Base-by-base conservation (phyloP, 2,888 invertebrate species). In the Pachliopta kotzebuea region DNA sequence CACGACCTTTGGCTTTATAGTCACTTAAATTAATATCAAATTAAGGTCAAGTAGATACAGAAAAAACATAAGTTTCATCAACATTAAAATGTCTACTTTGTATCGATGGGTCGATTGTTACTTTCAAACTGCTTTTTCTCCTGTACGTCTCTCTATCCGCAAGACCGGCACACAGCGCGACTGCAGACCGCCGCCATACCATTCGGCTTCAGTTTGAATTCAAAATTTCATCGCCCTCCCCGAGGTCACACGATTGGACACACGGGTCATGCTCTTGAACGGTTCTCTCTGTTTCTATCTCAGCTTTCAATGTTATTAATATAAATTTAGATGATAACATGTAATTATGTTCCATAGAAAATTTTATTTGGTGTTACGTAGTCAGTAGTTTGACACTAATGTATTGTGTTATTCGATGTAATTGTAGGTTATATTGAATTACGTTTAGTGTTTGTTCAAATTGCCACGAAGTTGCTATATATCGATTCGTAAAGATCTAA, bases 181-280 rank as follows among this genome's bases (percentile, higher is more conserved):
- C 65, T 62, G 62, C 61, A 61, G 31, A 58, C 58, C 57, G 57
- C 21, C 37, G 14, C 37, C 37, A 53, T 57, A 52, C 54, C 62
- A 62, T 61, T 65, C 55, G 61, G 62, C 62, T 21, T 18, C 4
- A 1, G 49, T 62, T 65, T 55, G 37, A 37, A 31, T 21, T 65
- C 65, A 58, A 65, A 65, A 65, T 65, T 77, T 71, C 71, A 70
- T 61, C 52, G 52, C 23, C 55, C 50, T 49, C 53, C 21, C 71
- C 24, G 23, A 57, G 53, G 65, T 49, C 62, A 55, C 58, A 53
- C 45, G 52, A 31, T 21, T 53, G 56, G 20, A 61, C 63, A 63
- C 69, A 60, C 69, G 74, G 81, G 77, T 78, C 72, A 77, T 79
- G 83, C 84, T 79, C 77, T 78, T 80, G 79, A 72, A 73, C 76